Evolutionary conservation across 1,140 invertebrate species (phyloP), one percentile per base, ranked within the genome.

Genomic region (Agraylea sexmaculata): DNA sequence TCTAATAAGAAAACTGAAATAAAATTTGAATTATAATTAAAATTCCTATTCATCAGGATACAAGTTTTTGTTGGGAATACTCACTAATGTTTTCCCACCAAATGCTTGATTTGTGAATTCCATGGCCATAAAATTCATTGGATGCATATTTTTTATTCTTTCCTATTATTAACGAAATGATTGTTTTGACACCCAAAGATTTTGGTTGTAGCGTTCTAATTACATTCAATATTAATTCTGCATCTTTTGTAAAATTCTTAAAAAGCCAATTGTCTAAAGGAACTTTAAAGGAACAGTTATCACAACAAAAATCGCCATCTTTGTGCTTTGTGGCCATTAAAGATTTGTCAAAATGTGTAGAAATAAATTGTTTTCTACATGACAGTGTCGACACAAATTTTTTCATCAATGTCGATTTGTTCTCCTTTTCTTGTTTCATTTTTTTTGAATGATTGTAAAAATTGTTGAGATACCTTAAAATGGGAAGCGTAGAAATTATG

Each of bases 11-110:
- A 25, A 11, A 39, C 46, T 48, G 31, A 48, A 45, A 42, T 15
- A 16, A 33, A 17, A 20, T 11, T 7, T 32, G 6, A 7, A 32
- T 32, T 10, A 32, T 7, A 32, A 13, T 7, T 13, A 32, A 32
- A 15, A 7, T 25, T 36, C 12, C 22, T 19, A 34, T 35, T 31
- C 10, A 31, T 8, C 16, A 6, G 16, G 13, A 12, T 31, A 31
- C 5, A 31, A 31, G 5, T 12, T 31, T 31, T 31, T 31, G 7
- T 31, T 31, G 13, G 6, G 6, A 5, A 6, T 12, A 31, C 25
- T 8, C 41, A 46, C 43, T 41, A n/a, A 49, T 27, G 25, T 49
- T 23, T 29, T 37, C 46, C 47, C 47, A 49, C 47, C 47, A 49
- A 17, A 41, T 38, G 27, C 41, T 34, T 22, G 3, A 36, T 37